Percentiles rank a stretch among this genome's conserved stretches.
These are phyloP conservation scores for Otis tarda DNA, from an alignment of 2,113 vertebrate genomes.

Conservation along the genomic window DNA sequence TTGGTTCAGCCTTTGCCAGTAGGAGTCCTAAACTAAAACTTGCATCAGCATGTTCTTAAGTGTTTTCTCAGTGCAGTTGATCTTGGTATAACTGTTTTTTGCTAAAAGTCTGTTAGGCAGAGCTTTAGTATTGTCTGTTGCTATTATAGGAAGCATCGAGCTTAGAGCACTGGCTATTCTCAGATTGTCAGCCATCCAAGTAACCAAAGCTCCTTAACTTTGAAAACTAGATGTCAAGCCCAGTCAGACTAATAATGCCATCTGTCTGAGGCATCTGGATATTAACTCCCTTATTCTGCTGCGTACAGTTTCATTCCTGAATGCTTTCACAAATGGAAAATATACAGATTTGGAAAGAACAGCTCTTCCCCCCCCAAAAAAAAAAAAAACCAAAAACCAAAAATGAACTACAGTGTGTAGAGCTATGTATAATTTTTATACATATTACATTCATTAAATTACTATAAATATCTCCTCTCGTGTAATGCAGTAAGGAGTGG, in stretches of 20 bases:
- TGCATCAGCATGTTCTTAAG: not conserved
- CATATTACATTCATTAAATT: not conserved
- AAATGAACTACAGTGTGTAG: not conserved
- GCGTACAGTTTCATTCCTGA: not conserved
- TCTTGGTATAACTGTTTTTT: not conserved
- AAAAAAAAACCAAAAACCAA: not conserved
- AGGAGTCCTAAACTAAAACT: not conserved
- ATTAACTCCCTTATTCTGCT: slow-evolving; percentile 19
- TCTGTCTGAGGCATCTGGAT: slow-evolving; percentile 59
- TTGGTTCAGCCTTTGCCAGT: not conserved
- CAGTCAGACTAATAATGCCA: slow-evolving; percentile 52
- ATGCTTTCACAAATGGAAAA: not conserved
- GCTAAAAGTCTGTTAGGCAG: not conserved
- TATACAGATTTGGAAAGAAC: not conserved
- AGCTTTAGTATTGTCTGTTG: not conserved
- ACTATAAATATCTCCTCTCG: not conserved
- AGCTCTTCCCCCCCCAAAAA: not conserved
- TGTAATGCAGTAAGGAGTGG: not conserved
- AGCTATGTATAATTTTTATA: not conserved
- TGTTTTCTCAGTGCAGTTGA: not conserved
- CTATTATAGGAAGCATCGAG: not conserved
- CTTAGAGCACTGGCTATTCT: not conserved
- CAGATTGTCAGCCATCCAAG: slow-evolving; percentile 47
- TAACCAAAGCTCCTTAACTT: slow-evolving; percentile 61
- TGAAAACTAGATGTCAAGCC: slow-evolving; percentile 43